A percentile compares a stretch with the other conserved stretches of the same genome.
Evolutionary conservation across 1,140 invertebrate genomes (phyloP).

Genomic region (Drosophila mojavensis): DNA sequence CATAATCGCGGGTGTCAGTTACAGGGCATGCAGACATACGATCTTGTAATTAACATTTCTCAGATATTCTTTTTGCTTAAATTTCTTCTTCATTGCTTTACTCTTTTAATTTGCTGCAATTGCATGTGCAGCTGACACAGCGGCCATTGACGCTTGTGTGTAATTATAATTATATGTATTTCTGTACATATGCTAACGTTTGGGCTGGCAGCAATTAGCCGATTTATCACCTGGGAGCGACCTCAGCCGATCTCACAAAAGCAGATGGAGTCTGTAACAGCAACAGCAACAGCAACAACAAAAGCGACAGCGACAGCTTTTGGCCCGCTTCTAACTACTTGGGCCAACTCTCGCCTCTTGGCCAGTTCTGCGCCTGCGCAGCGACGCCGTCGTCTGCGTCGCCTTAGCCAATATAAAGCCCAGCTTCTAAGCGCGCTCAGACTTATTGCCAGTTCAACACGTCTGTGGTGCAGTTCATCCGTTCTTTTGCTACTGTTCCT

Average conservation of each 20-base stretch:
- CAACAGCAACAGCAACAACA: conserved; percentile 20
- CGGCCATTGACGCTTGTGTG: conserved; percentile 57
- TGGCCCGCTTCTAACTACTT: conserved; percentile 20
- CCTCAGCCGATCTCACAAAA: conserved; percentile 28
- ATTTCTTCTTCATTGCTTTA: neutral
- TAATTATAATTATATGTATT: conserved; percentile 61
- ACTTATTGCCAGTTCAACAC: conserved; percentile 64
- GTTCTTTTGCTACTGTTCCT: neutral
- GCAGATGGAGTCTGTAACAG: conserved; percentile 30
- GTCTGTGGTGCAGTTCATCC: conserved; percentile 20
- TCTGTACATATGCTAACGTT: conserved; percentile 40
- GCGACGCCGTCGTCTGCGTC: conserved; percentile 39
- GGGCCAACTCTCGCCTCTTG: conserved; percentile 16
- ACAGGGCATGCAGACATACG: conserved; percentile 5
- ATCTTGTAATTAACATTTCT: conserved; percentile 29
- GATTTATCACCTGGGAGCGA: conserved; percentile 67
- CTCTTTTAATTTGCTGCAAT: conserved; percentile 21
- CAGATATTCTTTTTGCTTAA: neutral
- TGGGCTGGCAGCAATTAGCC: conserved; percentile 68
- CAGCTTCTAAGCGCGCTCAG: conserved; percentile 59
- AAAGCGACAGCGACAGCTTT: conserved; percentile 23
- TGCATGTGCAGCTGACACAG: conserved; percentile 49
- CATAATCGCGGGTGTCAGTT: conserved; percentile 59
- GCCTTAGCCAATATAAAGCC: conserved; percentile 69
- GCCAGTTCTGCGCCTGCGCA: conserved; percentile 53